phyloP scores from a whole-genome alignment of 2,888 invertebrate genomes.

The Caenorhabditis auriculariae region DNA sequence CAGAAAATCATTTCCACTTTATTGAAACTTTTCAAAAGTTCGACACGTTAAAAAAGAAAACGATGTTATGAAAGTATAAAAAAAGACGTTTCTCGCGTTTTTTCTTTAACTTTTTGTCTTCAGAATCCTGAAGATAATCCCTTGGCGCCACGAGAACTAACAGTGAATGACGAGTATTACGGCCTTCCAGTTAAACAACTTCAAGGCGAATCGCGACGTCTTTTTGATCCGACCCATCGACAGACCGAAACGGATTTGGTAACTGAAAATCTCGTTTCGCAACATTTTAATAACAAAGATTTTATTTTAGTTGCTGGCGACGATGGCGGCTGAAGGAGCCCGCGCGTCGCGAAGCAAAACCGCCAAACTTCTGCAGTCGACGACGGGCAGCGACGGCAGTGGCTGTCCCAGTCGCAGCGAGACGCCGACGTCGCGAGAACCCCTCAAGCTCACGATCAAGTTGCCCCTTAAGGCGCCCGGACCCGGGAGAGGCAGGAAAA shows the following conservation, averaged over 20 bases:
- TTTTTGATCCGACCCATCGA: conserved; percentile 6
- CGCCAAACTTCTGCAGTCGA: not conserved
- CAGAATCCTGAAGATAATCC: too few relatives aligned
- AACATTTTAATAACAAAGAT: not conserved
- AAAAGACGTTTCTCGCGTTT: too few relatives aligned
- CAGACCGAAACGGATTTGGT: conserved; percentile 6
- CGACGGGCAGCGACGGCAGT: not conserved
- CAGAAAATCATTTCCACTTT: too few relatives aligned
- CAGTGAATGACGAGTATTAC: conserved; percentile 5
- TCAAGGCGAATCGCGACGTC: conserved; percentile 1
- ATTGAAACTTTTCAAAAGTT: too few relatives aligned
- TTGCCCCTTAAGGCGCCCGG: too few relatives aligned
- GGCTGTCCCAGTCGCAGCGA: not conserved
- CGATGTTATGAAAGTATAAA: too few relatives aligned
- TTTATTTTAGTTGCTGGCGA: conserved; percentile 2
- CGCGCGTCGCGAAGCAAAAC: conserved; percentile 4
- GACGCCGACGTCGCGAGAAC: not conserved
- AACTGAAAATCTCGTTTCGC: not conserved
- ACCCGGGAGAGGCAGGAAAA: too few relatives aligned
- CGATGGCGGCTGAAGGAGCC: not conserved
- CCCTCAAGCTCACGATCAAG: too few relatives aligned
- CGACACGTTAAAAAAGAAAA: too few relatives aligned
- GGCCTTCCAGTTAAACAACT: conserved; percentile 3
- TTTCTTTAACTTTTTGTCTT: too few relatives aligned
- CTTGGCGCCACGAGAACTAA: conserved; percentile 6